Evolutionary conservation across 2,888 invertebrate species (phyloP), one percentile per base, ranked within the genome.

Genomic region (Hemithea aestivaria): DNA sequence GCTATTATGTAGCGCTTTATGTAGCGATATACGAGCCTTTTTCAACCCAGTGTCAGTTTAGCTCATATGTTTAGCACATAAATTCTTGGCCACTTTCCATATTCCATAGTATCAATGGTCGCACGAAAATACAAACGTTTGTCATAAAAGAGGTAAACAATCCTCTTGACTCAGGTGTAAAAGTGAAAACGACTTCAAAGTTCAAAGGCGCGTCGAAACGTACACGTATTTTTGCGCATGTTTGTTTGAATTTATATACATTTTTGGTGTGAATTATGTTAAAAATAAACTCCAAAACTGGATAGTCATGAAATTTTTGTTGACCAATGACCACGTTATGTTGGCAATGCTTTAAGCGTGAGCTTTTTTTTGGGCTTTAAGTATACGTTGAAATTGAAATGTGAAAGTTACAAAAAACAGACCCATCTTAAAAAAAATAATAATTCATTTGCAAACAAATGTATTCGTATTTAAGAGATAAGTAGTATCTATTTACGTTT

Each of bases 121-220:
- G 51, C 56, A 40, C 26, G 20, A 12, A 40, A 40, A 35, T 7
- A 53, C 34, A 53, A 26, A 32, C 27, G 34, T 24, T 41, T 28
- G 37, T 41, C 37, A 34, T 41, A 61, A 61, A 62, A 66, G 58
- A 66, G 55, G 62, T 60, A 73, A 71, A 74, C 76, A 73, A 64
- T 66, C 58, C 64, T 73, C 74, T 78, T 77, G 73, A 77, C 76
- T 73, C 81, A 80, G 77, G 77, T 81, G 80, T 65, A 67, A 67
- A 72, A 64, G 69, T 68, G 67, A 70, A 71, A 67, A 64, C 66
- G 58, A 63, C 52, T 58, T 53, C 56, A 54, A 45, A 50, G 53
- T 56, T 54, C 55, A 44, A 39, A 47, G 30, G 27, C 24, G 37
- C 27, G 36, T 34, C 27, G 7, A 31, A 26, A 27, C 20, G 33